Percentiles rank a stretch among this genome's conserved stretches.
These are phyloP conservation scores for Zeuzera pyrina DNA, from an alignment of 2,888 invertebrate species.

Conservation along the genomic window DNA sequence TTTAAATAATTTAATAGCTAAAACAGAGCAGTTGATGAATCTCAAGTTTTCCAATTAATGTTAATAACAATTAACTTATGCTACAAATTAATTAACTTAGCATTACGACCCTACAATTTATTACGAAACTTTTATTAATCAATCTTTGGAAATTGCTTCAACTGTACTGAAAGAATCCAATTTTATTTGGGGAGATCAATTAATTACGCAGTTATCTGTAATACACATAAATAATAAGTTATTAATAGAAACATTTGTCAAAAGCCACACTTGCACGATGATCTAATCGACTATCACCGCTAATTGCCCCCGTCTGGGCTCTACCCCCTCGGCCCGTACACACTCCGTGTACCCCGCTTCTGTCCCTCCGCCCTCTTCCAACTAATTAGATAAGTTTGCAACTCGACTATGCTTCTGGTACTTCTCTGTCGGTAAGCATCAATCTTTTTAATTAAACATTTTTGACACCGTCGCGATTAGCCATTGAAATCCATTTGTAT, in stretches of 20 bases:
- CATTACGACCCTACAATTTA: slow-evolving; percentile 61
- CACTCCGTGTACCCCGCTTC: slow-evolving; percentile 5
- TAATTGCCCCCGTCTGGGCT: slow-evolving; percentile 56
- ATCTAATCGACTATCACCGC: slow-evolving; percentile 74
- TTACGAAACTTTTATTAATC: slow-evolving; percentile 67
- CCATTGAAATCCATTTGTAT: slow-evolving; percentile 61
- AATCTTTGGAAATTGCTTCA: slow-evolving; percentile 46
- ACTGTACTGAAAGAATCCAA: too few species aligned
- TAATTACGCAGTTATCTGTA: slow-evolving; percentile 52
- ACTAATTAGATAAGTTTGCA: slow-evolving; percentile 74
- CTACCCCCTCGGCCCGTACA: slow-evolving; percentile 11
- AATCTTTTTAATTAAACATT: slow-evolving; percentile 74
- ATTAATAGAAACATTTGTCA: slow-evolving; percentile 67
- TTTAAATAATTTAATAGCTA: too few species aligned
- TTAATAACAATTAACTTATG: slow-evolving; percentile 67
- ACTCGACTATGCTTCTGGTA: slow-evolving; percentile 69
- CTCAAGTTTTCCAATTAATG: slow-evolving; percentile 67
- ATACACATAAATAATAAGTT: slow-evolving; percentile 57
- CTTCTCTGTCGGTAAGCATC: slow-evolving; percentile 65
- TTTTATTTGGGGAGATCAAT: slow-evolving; percentile 16
- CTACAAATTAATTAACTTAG: slow-evolving; percentile 68
- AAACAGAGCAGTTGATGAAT: slow-evolving; percentile 24
- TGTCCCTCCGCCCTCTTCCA: slow-evolving; percentile 20
- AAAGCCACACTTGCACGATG: slow-evolving; percentile 69
- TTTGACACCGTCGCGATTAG: slow-evolving; percentile 69